These are phyloP conservation scores for Coendou prehensilis DNA, from an alignment of 2,797 vertebrate genomes.

Conservation along the genomic window DNA sequence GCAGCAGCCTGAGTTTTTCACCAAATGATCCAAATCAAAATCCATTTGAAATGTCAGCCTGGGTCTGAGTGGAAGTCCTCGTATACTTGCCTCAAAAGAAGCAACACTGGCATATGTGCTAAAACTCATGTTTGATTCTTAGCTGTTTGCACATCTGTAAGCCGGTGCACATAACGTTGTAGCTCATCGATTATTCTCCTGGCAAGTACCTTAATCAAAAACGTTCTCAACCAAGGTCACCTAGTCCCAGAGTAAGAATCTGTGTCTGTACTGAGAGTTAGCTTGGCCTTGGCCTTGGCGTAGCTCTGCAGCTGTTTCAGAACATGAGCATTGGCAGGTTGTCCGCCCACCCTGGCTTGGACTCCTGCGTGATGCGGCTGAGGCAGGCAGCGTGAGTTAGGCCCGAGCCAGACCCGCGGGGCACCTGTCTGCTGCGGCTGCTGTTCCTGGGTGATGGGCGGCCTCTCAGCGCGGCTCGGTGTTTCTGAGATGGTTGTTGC, in stretches of 20 bases:
- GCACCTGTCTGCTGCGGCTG: not conserved
- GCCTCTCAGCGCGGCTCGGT: not conserved
- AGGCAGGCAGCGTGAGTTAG: not conserved
- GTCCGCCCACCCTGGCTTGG: not conserved
- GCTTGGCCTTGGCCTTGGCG: not conserved
- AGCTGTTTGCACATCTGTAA: not conserved
- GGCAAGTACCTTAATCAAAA: not conserved
- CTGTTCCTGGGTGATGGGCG: not conserved
- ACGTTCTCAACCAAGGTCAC: not conserved
- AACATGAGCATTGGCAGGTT: not conserved
- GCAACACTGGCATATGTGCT: not conserved
- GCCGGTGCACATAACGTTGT: not conserved
- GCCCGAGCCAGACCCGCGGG: not conserved
- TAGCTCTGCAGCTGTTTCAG: not conserved
- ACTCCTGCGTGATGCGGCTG: not conserved
- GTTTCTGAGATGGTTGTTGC: slow-evolving; percentile 57
- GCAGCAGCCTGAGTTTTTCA: not conserved
- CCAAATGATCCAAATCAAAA: not conserved
- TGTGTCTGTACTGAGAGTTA: rapidly evolving
- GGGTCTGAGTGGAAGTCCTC: not conserved
- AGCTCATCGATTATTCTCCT: not conserved
- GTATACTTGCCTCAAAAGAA: not conserved
- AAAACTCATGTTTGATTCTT: not conserved
- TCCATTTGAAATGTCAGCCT: not conserved
- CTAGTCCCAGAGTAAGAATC: not conserved